These are phyloP conservation scores for Felis chaus DNA, from an alignment of 2,113 vertebrate species.

Conservation along the genomic window DNA sequence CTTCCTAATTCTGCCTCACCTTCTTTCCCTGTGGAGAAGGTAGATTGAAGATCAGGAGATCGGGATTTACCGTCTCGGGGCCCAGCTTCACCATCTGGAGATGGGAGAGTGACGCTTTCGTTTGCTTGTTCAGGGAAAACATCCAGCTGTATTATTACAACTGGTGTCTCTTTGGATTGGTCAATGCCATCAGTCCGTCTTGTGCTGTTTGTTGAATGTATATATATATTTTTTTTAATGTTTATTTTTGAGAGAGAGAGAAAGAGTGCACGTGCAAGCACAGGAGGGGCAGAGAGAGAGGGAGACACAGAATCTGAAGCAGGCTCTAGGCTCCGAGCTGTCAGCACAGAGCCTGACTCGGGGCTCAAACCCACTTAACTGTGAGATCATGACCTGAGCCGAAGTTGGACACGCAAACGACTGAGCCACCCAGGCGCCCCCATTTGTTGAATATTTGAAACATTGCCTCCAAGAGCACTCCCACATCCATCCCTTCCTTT, in stretches of 20 bases:
- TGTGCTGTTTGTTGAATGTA: rapidly evolving
- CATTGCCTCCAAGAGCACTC: not conserved
- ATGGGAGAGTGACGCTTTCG: not conserved
- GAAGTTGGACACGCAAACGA: too few species aligned
- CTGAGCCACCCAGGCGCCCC: not conserved
- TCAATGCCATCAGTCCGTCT: rapidly evolving
- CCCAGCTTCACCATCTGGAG: not conserved
- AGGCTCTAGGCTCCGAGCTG: too few species aligned
- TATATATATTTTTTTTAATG: too few species aligned
- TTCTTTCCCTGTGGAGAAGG: not conserved
- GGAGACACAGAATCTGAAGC: too few species aligned
- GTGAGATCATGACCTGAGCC: too few species aligned
- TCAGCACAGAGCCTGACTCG: too few species aligned
- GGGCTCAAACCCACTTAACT: too few species aligned
- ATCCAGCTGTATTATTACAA: too few species aligned
- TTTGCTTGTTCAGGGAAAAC: not conserved
- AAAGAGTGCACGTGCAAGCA: too few species aligned
- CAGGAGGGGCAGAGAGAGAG: too few species aligned
- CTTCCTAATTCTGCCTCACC: not conserved
- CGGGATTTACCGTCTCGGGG: rapidly evolving
- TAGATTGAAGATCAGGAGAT: not conserved
- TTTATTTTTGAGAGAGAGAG: too few species aligned
- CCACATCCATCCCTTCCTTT: rapidly evolving
- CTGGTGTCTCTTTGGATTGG: not conserved
- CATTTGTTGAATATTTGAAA: not conserved